These are phyloP conservation scores for Nymphalis io DNA, from an alignment of 1,140 invertebrate genomes.

Conservation along the genomic window DNA sequence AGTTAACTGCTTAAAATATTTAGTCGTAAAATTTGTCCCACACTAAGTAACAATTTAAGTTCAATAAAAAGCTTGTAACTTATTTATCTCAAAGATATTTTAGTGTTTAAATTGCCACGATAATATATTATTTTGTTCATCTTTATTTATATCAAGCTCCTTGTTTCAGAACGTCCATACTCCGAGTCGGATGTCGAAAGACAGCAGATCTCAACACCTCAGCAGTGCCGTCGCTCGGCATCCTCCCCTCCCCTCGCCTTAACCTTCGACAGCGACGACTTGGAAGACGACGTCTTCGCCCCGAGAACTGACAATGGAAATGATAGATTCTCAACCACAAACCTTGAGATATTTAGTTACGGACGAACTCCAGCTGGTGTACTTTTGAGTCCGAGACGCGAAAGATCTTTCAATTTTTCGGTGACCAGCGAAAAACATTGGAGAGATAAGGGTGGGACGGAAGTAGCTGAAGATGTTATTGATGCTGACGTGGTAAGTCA, in stretches of 20 bases:
- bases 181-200: constrained; percentile 68
- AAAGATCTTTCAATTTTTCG: constrained; percentile 67
- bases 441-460: constrained; percentile 74
- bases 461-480: constrained; percentile 60
- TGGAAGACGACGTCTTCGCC: constrained; percentile 72
- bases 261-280: constrained; percentile 62
- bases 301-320: constrained; percentile 61
- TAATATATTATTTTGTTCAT: neutral
- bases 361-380: constrained; percentile 68
- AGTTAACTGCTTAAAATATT: too few species aligned
- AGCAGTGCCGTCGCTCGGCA: constrained; percentile 59
- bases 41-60: too few species aligned
- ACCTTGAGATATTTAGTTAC: constrained; percentile 69
- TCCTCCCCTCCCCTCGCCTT: constrained; percentile 64
- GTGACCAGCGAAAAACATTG: constrained; percentile 71
- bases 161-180: constrained; percentile 63
- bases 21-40: too few species aligned
- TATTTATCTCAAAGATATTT: too few species aligned
- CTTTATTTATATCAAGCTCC: neutral
- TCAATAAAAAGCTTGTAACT: too few species aligned
- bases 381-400: constrained; percentile 64
- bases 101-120: too few species aligned
- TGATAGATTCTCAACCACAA: constrained; percentile 65
- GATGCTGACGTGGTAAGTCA: constrained; percentile 64
- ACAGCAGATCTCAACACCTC: constrained; percentile 41